A percentile compares a stretch with the other conserved stretches of the same genome.
These are phyloP conservation scores for Danaus plexippus DNA, from an alignment of 1,140 invertebrate genomes.

Conservation along the genomic window DNA sequence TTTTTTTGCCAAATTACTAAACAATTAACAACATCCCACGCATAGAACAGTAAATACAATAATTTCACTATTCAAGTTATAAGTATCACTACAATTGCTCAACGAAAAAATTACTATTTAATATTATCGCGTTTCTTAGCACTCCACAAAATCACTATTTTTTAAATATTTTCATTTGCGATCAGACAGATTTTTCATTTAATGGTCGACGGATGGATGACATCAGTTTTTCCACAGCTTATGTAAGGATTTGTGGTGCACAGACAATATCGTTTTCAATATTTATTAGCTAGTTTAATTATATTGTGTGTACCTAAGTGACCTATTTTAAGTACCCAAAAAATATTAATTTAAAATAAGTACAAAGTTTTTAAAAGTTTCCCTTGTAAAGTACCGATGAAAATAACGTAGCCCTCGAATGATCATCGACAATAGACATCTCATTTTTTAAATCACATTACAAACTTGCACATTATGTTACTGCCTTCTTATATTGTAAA, in stretches of 20 bases:
- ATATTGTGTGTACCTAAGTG: too few relatives aligned
- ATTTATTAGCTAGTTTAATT: too few relatives aligned
- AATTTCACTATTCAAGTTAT: constrained; percentile 4
- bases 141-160: constrained; percentile 7
- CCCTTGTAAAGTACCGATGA: too few relatives aligned
- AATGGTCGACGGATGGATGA: constrained; percentile 40
- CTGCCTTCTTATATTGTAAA: too few relatives aligned
- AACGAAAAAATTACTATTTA: neutral
- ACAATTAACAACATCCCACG: constrained; percentile 59
- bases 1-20: constrained; percentile 15
- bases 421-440: too few relatives aligned
- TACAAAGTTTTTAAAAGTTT: too few relatives aligned
- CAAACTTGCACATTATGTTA: too few relatives aligned
- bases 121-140: neutral
- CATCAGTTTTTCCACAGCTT: constrained; percentile 29
- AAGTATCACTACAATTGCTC: neutral
- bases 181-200: constrained; percentile 21
- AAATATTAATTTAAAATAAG: too few relatives aligned
- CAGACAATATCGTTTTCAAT: neutral
- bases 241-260: neutral
- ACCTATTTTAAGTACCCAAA: too few relatives aligned
- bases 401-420: too few relatives aligned
- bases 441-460: too few relatives aligned
- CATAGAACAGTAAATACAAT: constrained; percentile 42
- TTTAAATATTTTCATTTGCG: constrained; percentile 11